A percentile compares a stretch with the other conserved stretches of the same genome.
Evolutionary conservation across 2,797 vertebrate genomes (phyloP).

Genomic region (Hipposideros larvatus): DNA sequence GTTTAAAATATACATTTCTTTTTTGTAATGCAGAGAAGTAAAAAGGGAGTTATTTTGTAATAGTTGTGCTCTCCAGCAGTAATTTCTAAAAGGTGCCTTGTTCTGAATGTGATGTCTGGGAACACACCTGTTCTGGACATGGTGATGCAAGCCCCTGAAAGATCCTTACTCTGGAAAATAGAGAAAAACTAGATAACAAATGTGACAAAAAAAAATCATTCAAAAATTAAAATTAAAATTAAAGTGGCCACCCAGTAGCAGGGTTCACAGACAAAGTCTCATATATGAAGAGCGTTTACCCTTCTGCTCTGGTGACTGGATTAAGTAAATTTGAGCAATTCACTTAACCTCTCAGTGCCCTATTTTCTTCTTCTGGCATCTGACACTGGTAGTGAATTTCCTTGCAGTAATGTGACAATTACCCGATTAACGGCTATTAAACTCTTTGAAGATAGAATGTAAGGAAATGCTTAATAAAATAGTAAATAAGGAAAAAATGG

Average conservation of each 20-base stretch:
- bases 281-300: background rate
- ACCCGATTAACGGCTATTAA: slow-evolving; percentile 70
- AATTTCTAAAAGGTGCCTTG: slow-evolving; percentile 40
- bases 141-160: background rate
- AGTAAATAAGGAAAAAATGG: slow-evolving; percentile 51
- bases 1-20: background rate
- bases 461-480: slow-evolving; percentile 61
- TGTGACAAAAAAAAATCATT: background rate
- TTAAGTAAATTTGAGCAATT: slow-evolving; percentile 65
- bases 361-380: slow-evolving; percentile 21
- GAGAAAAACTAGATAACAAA: background rate
- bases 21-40: background rate
- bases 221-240: background rate
- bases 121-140: background rate
- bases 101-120: background rate
- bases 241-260: background rate
- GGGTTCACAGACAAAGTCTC: slow-evolving; percentile 42
- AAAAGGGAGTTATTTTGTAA: background rate
- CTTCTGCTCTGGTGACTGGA: slow-evolving; percentile 24
- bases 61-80: background rate
- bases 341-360: slow-evolving; percentile 61
- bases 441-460: slow-evolving; percentile 55
- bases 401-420: slow-evolving; percentile 71
- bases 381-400: slow-evolving; percentile 67
- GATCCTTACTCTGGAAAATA: background rate